Conservation (phyloP, 2,888 invertebrate species). For the Napeogenes sylphis region DNA sequence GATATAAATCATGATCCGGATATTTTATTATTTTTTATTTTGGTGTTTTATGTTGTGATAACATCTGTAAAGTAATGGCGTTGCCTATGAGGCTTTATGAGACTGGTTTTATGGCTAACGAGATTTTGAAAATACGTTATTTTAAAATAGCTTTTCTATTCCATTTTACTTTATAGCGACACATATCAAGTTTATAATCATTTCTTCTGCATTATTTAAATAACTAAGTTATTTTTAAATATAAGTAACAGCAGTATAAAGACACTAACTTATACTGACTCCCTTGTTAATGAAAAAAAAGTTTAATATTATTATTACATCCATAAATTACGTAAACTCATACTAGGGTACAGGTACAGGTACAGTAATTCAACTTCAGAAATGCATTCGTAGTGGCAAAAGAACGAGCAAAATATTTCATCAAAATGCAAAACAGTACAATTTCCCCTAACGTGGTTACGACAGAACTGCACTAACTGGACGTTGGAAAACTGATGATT, state of each 20-base stretch:
- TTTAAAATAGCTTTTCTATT: neutral
- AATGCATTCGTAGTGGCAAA: constrained; percentile 30
- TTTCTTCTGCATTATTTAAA: too few relatives aligned
- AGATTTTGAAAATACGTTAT: constrained; percentile 15
- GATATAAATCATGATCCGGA: constrained; percentile 35
- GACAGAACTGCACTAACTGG: constrained; percentile 72
- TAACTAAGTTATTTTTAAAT: too few relatives aligned
- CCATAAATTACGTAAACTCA: neutral
- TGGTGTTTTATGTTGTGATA: constrained; percentile 70
- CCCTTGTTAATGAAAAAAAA: too few relatives aligned
- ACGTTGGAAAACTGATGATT: constrained; percentile 71
- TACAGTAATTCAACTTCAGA: constrained; percentile 26
- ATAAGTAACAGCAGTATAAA: too few relatives aligned
- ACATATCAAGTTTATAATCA: too few relatives aligned
- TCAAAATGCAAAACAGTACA: constrained; percentile 72
- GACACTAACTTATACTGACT: too few relatives aligned
- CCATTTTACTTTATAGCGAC: neutral
- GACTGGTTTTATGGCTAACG: constrained; percentile 47
- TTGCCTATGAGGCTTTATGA: constrained; percentile 54
- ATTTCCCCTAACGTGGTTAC: constrained; percentile 50
- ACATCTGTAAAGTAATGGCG: constrained; percentile 63
- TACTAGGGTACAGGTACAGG: constrained; percentile 11
- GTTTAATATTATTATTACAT: too few relatives aligned
- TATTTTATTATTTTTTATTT: constrained; percentile 71
- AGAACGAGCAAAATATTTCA: constrained; percentile 53